Evolutionary conservation across 2,888 invertebrate species (phyloP).

Genomic region (Lithophane semibrunnea): DNA sequence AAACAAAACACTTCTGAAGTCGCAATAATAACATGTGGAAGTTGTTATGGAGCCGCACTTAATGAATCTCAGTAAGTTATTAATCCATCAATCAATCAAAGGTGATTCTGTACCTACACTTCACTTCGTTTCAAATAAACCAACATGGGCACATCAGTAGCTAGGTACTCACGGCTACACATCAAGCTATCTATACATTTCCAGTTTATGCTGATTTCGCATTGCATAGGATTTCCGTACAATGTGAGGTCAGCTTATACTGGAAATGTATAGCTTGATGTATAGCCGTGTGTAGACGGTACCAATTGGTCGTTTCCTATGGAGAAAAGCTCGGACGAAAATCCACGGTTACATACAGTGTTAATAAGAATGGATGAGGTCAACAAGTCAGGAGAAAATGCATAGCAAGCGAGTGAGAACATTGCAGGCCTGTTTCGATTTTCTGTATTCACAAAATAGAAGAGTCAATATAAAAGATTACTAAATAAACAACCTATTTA

Average conservation of each 20-base stretch:
- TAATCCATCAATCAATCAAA: not conserved
- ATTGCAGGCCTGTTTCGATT: not conserved
- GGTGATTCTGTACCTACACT: not conserved
- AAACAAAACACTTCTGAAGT: constrained; percentile 87
- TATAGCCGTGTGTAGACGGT: not conserved
- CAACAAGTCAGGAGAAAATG: not conserved
- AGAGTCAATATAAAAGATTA: not conserved
- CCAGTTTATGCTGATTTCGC: no score
- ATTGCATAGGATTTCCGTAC: no score
- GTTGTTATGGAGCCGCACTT: constrained; percentile 97
- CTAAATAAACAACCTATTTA: not conserved
- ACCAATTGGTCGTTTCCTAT: not conserved
- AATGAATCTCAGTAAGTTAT: constrained; percentile 91
- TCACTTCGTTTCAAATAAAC: not conserved
- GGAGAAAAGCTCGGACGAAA: not conserved
- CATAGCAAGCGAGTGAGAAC: not conserved
- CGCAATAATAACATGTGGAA: constrained; percentile 94
- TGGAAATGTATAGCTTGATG: no score
- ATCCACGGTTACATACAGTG: no score
- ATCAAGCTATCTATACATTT: no score
- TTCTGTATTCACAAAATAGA: not conserved
- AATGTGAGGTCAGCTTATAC: no score
- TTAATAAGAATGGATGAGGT: not conserved
- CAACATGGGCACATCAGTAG: not conserved
- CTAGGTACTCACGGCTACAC: no score